Base-by-base conservation (phyloP, 2,888 invertebrate species). In the Andricus curvator region DNA sequence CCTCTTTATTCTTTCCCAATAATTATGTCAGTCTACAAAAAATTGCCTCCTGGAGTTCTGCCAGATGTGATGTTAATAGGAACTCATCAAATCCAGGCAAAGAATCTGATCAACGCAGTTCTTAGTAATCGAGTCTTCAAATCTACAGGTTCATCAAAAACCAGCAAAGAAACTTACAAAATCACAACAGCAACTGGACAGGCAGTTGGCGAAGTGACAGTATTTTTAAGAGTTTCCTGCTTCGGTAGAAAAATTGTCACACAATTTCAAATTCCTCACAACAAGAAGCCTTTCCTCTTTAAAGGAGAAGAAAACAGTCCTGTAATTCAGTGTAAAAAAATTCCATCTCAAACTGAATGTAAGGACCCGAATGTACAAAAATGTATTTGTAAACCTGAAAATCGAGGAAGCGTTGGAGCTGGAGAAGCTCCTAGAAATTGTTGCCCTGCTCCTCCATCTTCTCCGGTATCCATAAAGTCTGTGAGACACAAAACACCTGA, bases 211-310 rank as follows among this genome's bases (percentile, higher is more conserved):
- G 94, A 94, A 84, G 94, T 95, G 17, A 90, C 94, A 0, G 94
- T 95, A 88, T 96, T 95, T 90, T 92, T 96, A 67, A 93, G 96
- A 15, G 94, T 95, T 89, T 95, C 95, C 11, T 95, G 95, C 86
- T 95, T 96, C 86, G 96, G 96, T 2, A 94, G 94, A 86, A 93
- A 92, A 85, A 95, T 96, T 41, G 94, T 95, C 17, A 96, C 96
- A 0, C 95, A 94, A 87, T 96, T 96, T 88, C 95, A 95, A 87
- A 93, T 94, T 9, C 91, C 92, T 0, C 88, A 87, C 77, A 88
- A 91, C 67, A 85, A 84, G 48, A 89, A 89, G 78, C 89, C 90
- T 0, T 92, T 89, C 78, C 84, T 92, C 2, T 92, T 92, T 82
- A 92, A 92, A 80, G 88, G 88, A n/a, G 74, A 77, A 4, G 84